Evolutionary conservation across 2,888 invertebrate genomes (phyloP).

Genomic region (Steinernema carpocapsae): DNA sequence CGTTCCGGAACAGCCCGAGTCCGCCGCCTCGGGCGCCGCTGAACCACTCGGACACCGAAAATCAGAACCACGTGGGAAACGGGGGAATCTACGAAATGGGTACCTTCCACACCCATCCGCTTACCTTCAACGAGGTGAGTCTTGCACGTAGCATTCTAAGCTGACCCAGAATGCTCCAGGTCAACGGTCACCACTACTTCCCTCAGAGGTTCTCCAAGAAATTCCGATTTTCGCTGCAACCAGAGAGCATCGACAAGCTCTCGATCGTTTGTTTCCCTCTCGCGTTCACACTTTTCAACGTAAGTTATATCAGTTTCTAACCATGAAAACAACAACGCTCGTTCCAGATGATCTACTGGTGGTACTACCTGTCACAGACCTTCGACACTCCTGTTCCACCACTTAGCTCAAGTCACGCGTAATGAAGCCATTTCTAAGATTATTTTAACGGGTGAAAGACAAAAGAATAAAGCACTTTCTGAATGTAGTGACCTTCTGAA

Average conservation of each 20-base stretch:
- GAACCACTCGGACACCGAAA: conserved; percentile 3
- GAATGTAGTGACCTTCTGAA: too few species aligned
- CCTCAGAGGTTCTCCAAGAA: conserved; percentile 11
- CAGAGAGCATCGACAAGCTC: conserved; percentile 84
- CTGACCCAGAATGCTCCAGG: conserved; percentile 14
- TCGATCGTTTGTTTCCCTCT: conserved; percentile 93
- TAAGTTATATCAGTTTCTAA: too few species aligned
- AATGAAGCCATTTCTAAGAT: conserved; percentile 5
- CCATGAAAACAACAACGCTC: too few species aligned
- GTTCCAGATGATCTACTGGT: conserved; percentile 77
- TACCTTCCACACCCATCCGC: conserved; percentile 56
- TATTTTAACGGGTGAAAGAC: conserved; percentile 21
- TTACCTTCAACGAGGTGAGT: conserved; percentile 61
- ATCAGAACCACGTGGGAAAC: conserved; percentile 33
- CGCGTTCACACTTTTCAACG: conserved; percentile 91
- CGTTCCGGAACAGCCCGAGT: conserved; percentile 20
- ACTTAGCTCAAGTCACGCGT: conserved; percentile 29
- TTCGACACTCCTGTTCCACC: conserved; percentile 46
- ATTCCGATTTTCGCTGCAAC: conserved; percentile 47
- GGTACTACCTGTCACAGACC: conserved; percentile 62
- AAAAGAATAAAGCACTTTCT: conserved; percentile 22
- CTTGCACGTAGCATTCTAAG: not conserved
- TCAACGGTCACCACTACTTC: conserved; percentile 31
- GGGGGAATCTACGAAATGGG: conserved; percentile 53
- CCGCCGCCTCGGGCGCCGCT: conserved; percentile 8